Percentiles rank a stretch among this genome's conserved stretches.
These are phyloP conservation scores for Carcharodon carcharias DNA, from an alignment of 2,797 vertebrate species.

Conservation along the genomic window DNA sequence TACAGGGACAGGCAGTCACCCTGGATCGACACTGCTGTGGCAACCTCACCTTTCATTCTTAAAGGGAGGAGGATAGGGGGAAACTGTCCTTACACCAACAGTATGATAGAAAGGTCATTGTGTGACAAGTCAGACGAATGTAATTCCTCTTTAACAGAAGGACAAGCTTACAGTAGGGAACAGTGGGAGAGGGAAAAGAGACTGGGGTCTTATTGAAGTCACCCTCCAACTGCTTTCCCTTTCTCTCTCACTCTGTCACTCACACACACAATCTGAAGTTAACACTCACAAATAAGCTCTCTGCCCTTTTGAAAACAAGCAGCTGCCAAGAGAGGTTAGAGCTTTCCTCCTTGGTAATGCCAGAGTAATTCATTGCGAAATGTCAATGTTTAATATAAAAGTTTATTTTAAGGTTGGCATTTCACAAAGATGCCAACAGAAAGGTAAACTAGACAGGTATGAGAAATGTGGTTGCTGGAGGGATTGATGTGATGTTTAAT, in stretches of 20 bases:
- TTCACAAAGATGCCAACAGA: not conserved
- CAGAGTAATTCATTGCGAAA: constrained; percentile 17
- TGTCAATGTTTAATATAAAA: constrained; percentile 4
- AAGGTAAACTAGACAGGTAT: not conserved
- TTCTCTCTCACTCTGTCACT: not conserved
- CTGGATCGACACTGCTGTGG: not conserved
- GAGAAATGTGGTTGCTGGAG: too few relatives aligned
- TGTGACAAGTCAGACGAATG: not conserved
- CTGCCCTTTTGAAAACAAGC: constrained; percentile 14
- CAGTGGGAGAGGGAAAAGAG: not conserved
- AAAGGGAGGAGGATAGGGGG: not conserved
- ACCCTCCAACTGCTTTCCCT: not conserved
- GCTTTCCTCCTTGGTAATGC: not conserved
- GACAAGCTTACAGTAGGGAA: not conserved
- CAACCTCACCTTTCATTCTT: not conserved
- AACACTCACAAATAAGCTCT: not conserved
- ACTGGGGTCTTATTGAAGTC: too few relatives aligned
- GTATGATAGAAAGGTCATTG: not conserved
- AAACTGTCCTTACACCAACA: not conserved
- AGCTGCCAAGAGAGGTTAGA: not conserved
- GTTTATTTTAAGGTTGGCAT: constrained; percentile 30
- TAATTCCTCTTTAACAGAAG: not conserved
- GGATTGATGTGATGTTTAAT: not conserved
- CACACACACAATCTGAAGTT: not conserved
- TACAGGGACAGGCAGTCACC: not conserved